Evolutionary conservation across 2,797 vertebrate species (phyloP).

Genomic region (Vireo griseus): DNA sequence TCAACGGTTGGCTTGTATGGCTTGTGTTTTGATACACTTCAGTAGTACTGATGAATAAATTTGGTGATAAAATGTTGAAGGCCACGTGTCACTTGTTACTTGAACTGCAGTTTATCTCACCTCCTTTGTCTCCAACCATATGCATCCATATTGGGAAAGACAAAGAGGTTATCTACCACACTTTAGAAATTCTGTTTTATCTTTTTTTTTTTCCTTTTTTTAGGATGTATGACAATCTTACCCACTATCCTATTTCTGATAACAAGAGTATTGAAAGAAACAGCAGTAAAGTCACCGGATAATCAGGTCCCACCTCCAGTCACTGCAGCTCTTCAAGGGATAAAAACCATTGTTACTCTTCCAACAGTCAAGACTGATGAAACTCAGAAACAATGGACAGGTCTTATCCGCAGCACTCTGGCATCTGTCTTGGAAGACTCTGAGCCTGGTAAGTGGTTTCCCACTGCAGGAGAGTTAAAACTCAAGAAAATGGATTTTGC

Average conservation of each 20-base stretch:
- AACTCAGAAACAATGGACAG: slow-evolving; percentile 89
- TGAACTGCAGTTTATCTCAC: background rate
- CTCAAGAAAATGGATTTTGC: background rate
- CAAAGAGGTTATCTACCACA: background rate
- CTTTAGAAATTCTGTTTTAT: slow-evolving; percentile 10
- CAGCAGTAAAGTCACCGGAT: slow-evolving; percentile 86
- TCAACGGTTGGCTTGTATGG: background rate
- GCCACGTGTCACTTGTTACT: background rate
- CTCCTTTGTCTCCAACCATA: background rate
- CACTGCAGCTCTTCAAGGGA: slow-evolving; percentile 89
- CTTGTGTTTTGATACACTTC: background rate
- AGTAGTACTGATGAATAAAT: background rate
- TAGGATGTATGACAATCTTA: slow-evolving; percentile 94
- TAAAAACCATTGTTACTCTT: slow-evolving; percentile 93
- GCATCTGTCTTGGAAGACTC: slow-evolving; percentile 93
- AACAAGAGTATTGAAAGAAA: slow-evolving; percentile 92
- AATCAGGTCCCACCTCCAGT: slow-evolving; percentile 84
- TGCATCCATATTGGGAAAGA: background rate
- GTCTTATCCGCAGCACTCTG: slow-evolving; percentile 91
- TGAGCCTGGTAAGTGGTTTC: slow-evolving; percentile 81
- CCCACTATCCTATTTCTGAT: slow-evolving; percentile 95
- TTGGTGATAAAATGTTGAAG: background rate
- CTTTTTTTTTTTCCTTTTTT: background rate
- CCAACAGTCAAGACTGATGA: slow-evolving; percentile 81
- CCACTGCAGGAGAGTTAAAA: background rate